Conservation (phyloP, 2,888 invertebrate species). For the Meteorus cinctellus region DNA sequence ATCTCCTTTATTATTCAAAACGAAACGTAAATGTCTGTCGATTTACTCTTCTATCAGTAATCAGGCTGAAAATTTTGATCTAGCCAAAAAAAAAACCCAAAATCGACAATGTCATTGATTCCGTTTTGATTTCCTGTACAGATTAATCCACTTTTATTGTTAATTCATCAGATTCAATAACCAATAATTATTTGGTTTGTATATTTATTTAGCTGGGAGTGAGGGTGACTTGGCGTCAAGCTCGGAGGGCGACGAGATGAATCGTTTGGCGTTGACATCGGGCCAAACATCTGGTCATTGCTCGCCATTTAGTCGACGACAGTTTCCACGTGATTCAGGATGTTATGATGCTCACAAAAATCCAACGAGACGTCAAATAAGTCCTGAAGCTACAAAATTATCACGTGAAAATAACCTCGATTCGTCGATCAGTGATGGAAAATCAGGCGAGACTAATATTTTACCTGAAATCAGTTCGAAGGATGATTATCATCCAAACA, state of each 20-base stretch:
- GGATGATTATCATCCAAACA: conserved; percentile 67
- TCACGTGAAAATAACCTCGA: conserved; percentile 73
- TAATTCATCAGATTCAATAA: conserved; percentile 1
- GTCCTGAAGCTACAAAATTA: conserved; percentile 68
- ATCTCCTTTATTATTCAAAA: not conserved
- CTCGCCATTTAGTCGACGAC: conserved; percentile 85
- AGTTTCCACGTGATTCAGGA: conserved; percentile 88
- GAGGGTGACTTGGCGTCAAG: conserved; percentile 88
- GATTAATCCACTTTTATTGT: not conserved
- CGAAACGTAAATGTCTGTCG: not conserved
- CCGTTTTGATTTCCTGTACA: too few species aligned
- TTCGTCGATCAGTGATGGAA: conserved; percentile 52
- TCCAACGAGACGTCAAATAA: conserved; percentile 62
- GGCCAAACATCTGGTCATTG: conserved; percentile 73
- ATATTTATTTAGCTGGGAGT: conserved; percentile 77
- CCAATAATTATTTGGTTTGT: conserved; percentile 23
- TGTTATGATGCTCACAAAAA: conserved; percentile 81
- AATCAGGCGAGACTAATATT: conserved; percentile 50
- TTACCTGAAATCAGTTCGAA: conserved; percentile 56
- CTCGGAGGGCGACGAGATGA: conserved; percentile 83
- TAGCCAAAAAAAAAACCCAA: too few species aligned
- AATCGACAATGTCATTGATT: too few species aligned
- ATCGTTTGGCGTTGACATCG: conserved; percentile 70
- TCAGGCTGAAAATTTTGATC: too few species aligned
- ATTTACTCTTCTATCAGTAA: not conserved